Conservation (phyloP, 2,888 invertebrate species). For the Metopia argyrocephala region DNA sequence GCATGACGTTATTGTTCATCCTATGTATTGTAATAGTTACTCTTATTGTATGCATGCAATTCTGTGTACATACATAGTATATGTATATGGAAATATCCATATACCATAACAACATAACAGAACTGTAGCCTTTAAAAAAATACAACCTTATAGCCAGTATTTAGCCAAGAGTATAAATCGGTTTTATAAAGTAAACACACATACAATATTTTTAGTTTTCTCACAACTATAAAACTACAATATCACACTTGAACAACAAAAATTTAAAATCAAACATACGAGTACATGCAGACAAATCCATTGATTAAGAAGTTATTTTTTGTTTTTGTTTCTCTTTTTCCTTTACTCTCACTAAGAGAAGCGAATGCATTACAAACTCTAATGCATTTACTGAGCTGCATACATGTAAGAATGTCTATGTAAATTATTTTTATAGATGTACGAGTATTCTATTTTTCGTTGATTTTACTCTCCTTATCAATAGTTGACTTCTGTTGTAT, state of each 20-base stretch:
- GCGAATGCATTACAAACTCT: neutral
- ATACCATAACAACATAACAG: neutral
- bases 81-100: neutral
- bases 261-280: slow-evolving; percentile 11
- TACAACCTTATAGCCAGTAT: no score
- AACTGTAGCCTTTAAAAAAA: no score
- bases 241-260: slow-evolving; percentile 1
- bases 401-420: neutral
- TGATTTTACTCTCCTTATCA: no score
- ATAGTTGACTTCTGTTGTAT: no score
- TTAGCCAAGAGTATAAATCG: slow-evolving; percentile 24
- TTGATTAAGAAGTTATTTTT: no score
- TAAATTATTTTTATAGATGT: neutral
- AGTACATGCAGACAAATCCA: no score
- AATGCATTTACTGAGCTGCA: neutral
- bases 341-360: neutral
- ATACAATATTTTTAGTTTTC: slow-evolving; percentile 16
- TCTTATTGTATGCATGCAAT: neutral
- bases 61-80: neutral
- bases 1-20: neutral
- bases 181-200: slow-evolving; percentile 27
- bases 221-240: neutral
- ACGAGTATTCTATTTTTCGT: no score
- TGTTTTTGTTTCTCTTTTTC: no score
- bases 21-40: neutral